Base-by-base conservation (phyloP, 64 coral and sea anemone species). In the Pachyseris speciosa region DNA sequence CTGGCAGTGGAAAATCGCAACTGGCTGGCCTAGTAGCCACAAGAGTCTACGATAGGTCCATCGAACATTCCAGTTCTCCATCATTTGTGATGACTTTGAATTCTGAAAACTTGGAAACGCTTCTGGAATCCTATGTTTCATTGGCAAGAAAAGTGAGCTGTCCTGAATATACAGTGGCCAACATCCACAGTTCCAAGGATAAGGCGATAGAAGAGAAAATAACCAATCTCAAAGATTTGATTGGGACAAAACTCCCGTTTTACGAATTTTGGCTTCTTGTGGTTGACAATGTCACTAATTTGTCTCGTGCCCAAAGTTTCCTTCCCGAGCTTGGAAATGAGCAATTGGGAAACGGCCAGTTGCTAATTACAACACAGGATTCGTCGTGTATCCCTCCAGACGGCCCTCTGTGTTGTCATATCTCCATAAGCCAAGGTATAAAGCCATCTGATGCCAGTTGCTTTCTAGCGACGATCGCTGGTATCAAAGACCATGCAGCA, bases 341-440 rank as follows among this genome's bases (percentile, higher is more conserved):
- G 11, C 47, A 64, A 17, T 91, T 78, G 89, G 64, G 58, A 24
- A 69, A 43, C 3, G 78, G 89, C 22, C 89, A 84, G 65, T 72
- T 92, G 11, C 26, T 92, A 8, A 67, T 92, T 16, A 92, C 90
- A 38, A 92, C 90, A 7, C 90, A 92, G 25, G 71, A 92, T 50
- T 37, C 2, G 27, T 53, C 39, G 24, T 69, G 5, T 50, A 84
- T 92, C 69, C 90, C 60, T 63, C 9, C 20, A 10, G 25, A 60
- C 4, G 59, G 48, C 64, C 69, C 76, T 6, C 57, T 72, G 2
- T 26, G 32, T 9, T 25, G 22, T 12, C 88, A 91, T 33, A 17
- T 91, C 9, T 83, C 76, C 4, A 67, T 81, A 19, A 91, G 66
- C 16, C 0, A 55, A 36, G 88, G 88, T 5, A 91, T 91, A 77